Evolutionary conservation across 2,888 invertebrate genomes (phyloP).

Genomic region (Meliscaeva auricollis): DNA sequence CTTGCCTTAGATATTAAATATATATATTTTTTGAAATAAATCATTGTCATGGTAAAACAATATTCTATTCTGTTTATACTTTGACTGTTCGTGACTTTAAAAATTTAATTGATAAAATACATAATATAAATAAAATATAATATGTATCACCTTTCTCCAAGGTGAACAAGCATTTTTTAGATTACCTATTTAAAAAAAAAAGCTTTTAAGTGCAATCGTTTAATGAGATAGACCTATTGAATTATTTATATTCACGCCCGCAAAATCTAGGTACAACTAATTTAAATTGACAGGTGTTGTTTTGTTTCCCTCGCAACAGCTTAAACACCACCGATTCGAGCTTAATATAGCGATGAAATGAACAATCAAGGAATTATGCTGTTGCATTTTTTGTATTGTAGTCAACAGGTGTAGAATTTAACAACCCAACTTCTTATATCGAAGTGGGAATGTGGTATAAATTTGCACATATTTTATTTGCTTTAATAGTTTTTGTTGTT

Average conservation of each 20-base stretch:
- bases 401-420: conserved; percentile 20
- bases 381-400: not conserved
- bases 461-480: no score
- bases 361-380: conserved; percentile 12
- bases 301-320: not conserved
- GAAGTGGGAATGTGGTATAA: not conserved
- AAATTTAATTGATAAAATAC: conserved; percentile 7
- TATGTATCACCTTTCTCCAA: conserved; percentile 22
- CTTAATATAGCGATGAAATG: not conserved
- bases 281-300: conserved; percentile 38
- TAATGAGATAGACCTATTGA: conserved; percentile 44
- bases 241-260: conserved; percentile 40
- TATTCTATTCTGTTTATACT: conserved; percentile 5
- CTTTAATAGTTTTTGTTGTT: no score
- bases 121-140: no score
- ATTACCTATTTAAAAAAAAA: conserved; percentile 27
- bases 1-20: not conserved
- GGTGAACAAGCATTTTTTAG: conserved; percentile 24
- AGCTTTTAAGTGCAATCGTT: conserved; percentile 33
- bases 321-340: not conserved
- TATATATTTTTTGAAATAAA: not conserved
- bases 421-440: not conserved
- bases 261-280: not conserved
- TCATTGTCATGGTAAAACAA: conserved; percentile 26
- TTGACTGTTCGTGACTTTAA: conserved; percentile 24